Base-by-base conservation (phyloP, 1,140 invertebrate species). In the Heliconius melpomene region DNA sequence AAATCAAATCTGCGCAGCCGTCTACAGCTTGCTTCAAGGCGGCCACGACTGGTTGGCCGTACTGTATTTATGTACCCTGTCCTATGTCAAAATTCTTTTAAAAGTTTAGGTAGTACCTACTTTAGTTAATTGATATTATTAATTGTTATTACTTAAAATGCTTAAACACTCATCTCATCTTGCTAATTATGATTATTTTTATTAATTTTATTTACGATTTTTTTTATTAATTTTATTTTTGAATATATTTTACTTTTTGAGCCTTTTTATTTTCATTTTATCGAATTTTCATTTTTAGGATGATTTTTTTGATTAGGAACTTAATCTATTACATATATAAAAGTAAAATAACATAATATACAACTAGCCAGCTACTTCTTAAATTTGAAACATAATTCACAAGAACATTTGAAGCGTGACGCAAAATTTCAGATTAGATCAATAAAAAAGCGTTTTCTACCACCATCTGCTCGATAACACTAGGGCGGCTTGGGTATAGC, bases 391-490 rank as follows among this genome's bases (percentile, higher is more conserved):
- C 71, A 72, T 38, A 72, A 38, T 72, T 40, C 71, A 66, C 72
- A 70, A 70, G 75, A 46, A 29, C 66, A 74, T 57, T 71, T 79
- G 70, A 82, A 77, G 82, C 84, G 79, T 85, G 78, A 86, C 84
- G 77, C 79, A 74, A 86, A 86, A 83, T 86, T 85, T 84, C 60
- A 81, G 84, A 85, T 86, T 84, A 84, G 79, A 83, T 82, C 81
- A 80, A 82, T 85, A 84, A 86, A 85, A 86, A 86, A 84, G 75
- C 77, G 54, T 79, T 82, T 81, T 78, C 83, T 81, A 78, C 87
- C 83, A 84, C 89, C 91, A 93, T 93, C 89, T 93, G 91, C 91
- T 84, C 83, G 84, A 83, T 76, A 82, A 75, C 75, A 83, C 79
- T 86, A 84, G 86, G 85, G 87, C 84, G 79, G 83, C 66, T 81